A percentile compares a stretch with the other conserved stretches of the same genome.
Conservation (phyloP, 2,797 vertebrate genomes). For the Rhinichthys osculus region DNA sequence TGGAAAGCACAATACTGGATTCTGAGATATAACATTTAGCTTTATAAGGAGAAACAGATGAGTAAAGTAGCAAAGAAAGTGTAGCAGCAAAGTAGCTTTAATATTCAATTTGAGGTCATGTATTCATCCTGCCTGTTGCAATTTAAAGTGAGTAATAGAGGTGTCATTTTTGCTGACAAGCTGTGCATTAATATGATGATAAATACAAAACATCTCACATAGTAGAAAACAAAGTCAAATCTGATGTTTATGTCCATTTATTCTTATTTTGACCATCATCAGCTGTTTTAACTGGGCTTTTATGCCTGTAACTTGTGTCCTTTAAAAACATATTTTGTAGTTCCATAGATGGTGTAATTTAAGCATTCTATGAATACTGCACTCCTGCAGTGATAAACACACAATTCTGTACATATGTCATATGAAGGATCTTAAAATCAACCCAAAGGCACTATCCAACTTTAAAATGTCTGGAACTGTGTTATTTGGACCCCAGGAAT, state of each 20-base stretch:
- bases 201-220: neutral
- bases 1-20: neutral
- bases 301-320: neutral
- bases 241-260: neutral
- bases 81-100: neutral
- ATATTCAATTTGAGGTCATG: neutral
- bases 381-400: neutral
- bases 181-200: neutral
- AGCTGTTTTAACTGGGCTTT: neutral
- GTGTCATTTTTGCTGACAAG: neutral
- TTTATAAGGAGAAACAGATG: slow-evolving; percentile 12
- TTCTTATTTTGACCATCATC: neutral
- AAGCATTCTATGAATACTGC: neutral
- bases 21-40: neutral
- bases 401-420: neutral
- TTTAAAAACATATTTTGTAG: neutral
- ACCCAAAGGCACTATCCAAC: neutral
- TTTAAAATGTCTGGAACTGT: neutral
- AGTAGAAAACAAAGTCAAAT: neutral
- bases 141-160: slow-evolving; percentile 25
- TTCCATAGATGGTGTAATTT: neutral
- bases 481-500: neutral
- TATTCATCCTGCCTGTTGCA: neutral
- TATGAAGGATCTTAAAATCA: neutral
- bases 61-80: neutral